A percentile compares a stretch with the other conserved stretches of the same genome.
Evolutionary conservation across 2,888 invertebrate genomes (phyloP).

Genomic region (Tetragonula carbonaria): DNA sequence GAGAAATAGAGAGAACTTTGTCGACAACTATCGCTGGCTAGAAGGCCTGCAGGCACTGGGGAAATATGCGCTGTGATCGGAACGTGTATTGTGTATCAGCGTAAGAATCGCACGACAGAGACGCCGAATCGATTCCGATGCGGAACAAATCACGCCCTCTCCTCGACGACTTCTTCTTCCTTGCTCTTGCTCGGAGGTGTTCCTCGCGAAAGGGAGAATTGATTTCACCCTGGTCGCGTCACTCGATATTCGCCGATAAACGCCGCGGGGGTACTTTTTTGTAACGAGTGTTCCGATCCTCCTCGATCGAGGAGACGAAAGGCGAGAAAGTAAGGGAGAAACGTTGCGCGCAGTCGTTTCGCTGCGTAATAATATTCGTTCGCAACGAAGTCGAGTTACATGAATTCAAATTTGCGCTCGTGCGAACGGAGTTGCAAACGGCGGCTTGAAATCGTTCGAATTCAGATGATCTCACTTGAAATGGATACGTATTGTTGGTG

Average conservation of each 20-base stretch:
- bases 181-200: constrained; percentile 2
- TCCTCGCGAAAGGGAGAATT: constrained; percentile 29
- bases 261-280: constrained; percentile 1
- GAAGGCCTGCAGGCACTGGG: constrained; percentile 56
- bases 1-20: constrained; percentile 44
- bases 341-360: not conserved
- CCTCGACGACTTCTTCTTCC: constrained; percentile 1
- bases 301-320: not conserved
- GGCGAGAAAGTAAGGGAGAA: not conserved
- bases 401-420: not conserved
- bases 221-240: constrained; percentile 31
- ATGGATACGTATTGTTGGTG: not conserved
- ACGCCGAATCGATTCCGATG: constrained; percentile 54
- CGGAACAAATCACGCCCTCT: constrained; percentile 55
- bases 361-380: not conserved
- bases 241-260: constrained; percentile 42
- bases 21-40: constrained; percentile 55
- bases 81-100: constrained; percentile 59
- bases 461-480: not conserved
- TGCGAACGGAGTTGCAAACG: not conserved
- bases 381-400: not conserved
- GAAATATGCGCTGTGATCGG: constrained; percentile 62
- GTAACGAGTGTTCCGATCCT: not conserved
- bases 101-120: constrained; percentile 51
- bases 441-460: not conserved